phyloP scores from a whole-genome alignment of 2,113 vertebrate genomes.

The Sigmodon hispidus region DNA sequence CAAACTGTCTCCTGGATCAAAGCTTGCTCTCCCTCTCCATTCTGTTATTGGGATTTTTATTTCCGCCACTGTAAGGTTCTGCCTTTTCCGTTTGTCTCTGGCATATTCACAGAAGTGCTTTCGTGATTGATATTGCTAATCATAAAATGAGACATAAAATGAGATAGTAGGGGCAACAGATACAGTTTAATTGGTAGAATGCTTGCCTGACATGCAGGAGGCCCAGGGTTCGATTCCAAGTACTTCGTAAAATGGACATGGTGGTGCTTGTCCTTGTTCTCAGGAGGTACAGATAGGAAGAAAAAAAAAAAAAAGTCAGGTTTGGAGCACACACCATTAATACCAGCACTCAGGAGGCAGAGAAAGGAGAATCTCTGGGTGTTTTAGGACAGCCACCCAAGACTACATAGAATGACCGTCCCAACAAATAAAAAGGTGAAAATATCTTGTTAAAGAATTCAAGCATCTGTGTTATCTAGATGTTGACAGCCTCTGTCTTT shows the following conservation, averaged over 20 bases:
- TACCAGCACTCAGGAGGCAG: neutral
- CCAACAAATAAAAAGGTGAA: neutral
- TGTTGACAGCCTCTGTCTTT: neutral
- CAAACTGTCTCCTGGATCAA: neutral
- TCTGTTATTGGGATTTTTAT: neutral
- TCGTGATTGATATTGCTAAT: neutral
- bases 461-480: neutral
- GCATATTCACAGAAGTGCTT: neutral
- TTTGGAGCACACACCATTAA: neutral
- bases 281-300: neutral
- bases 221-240: neutral
- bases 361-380: neutral
- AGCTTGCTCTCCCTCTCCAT: neutral
- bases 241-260: neutral
- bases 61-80: neutral
- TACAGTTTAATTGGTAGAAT: neutral
- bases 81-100: neutral
- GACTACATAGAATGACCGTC: neutral
- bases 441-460: neutral
- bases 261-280: neutral
- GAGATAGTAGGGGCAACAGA: neutral
- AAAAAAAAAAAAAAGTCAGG: neutral
- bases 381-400: neutral
- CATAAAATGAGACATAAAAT: neutral
- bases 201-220: neutral